Evolutionary conservation across 2,113 vertebrate species (phyloP).

Genomic region (Leptocoma aspasia): DNA sequence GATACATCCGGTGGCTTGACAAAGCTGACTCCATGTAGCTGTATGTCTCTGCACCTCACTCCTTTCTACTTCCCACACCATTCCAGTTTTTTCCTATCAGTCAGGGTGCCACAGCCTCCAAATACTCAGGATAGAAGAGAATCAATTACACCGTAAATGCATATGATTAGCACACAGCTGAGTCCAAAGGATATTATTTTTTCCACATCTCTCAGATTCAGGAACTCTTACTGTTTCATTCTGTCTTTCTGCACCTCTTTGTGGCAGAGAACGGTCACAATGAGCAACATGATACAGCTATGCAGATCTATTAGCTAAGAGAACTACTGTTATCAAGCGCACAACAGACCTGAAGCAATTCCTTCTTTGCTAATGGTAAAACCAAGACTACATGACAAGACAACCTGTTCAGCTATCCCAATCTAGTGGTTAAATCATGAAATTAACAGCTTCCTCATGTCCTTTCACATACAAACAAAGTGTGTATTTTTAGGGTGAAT

Average conservation of each 20-base stretch:
- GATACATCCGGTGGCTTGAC: constrained; percentile 12
- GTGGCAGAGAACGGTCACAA: background rate
- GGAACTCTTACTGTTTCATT: background rate
- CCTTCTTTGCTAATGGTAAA: background rate
- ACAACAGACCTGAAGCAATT: background rate
- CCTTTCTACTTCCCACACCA: constrained; percentile 31
- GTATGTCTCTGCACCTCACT: constrained; percentile 35
- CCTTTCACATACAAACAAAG: background rate
- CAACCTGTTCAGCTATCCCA: background rate
- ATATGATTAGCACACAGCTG: background rate
- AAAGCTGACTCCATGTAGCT: constrained; percentile 35
- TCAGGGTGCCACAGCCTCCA: constrained; percentile 39
- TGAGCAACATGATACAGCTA: background rate
- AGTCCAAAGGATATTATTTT: background rate
- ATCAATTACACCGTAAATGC: background rate
- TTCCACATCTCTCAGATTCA: background rate
- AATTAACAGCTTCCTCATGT: background rate
- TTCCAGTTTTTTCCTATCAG: constrained; percentile 29
- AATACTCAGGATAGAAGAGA: constrained; percentile 48
- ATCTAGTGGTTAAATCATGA: background rate
- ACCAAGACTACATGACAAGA: background rate
- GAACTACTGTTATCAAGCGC: background rate
- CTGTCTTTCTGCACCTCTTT: background rate
- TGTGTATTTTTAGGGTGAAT: background rate
- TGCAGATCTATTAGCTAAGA: background rate